phyloP scores from a whole-genome alignment of 2,113 vertebrate species.

The Myrmophylax atrothorax region DNA sequence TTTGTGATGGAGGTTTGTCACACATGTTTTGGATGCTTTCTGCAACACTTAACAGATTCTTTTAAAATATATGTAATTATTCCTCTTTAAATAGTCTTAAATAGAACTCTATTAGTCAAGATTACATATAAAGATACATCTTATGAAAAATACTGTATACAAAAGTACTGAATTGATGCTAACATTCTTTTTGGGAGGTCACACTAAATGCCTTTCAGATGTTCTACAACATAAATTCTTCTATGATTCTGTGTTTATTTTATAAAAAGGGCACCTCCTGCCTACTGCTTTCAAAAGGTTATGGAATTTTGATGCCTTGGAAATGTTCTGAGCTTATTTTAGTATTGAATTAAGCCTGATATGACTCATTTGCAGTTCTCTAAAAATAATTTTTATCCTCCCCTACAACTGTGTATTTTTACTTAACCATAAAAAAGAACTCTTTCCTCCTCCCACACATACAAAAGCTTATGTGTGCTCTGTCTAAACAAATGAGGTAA shows the following conservation, averaged over 20 bases:
- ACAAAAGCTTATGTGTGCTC: not conserved
- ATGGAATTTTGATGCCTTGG: not conserved
- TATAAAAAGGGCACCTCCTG: not conserved
- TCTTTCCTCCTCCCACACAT: constrained; percentile 39
- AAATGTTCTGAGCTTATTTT: constrained; percentile 52
- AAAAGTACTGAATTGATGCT: not conserved
- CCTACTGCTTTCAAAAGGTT: not conserved
- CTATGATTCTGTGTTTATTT: not conserved
- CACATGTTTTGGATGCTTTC: not conserved
- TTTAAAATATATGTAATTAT: not conserved
- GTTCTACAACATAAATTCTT: not conserved
- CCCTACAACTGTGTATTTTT: constrained; percentile 56
- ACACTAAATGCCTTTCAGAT: not conserved
- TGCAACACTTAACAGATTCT: not conserved
- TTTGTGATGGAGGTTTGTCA: not conserved
- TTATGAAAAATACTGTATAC: not conserved
- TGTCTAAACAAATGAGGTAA: constrained; percentile 49
- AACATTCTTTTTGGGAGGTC: not conserved
- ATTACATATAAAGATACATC: not conserved
- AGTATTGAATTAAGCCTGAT: constrained; percentile 22
- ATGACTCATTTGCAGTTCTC: constrained; percentile 56
- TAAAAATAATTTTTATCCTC: constrained; percentile 54
- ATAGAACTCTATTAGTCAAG: not conserved
- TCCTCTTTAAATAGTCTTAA: not conserved
- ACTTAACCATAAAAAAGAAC: constrained; percentile 16